Evolutionary conservation across 2,888 invertebrate species (phyloP).

Genomic region (Thyatira batis): DNA sequence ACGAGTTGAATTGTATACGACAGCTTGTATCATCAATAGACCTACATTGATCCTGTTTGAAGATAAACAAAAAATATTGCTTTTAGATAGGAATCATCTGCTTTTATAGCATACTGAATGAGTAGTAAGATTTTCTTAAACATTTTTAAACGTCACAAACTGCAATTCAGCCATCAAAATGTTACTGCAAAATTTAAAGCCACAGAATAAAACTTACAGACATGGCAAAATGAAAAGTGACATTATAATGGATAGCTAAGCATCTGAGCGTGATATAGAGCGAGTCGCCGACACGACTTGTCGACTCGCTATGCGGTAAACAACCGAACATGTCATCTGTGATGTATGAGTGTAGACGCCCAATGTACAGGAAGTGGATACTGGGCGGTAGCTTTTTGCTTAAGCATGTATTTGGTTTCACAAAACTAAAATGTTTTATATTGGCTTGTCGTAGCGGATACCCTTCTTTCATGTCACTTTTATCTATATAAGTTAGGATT

Average conservation of each 20-base stretch:
- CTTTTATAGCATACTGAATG: too few species aligned
- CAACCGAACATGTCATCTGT: conserved; percentile 16
- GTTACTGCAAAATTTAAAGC: not conserved
- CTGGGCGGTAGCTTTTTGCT: not conserved
- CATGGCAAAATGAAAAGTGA: conserved; percentile 14
- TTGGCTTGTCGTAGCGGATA: not conserved
- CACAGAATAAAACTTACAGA: not conserved
- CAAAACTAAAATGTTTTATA: not conserved
- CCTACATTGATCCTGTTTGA: too few species aligned
- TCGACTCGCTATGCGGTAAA: conserved; percentile 13
- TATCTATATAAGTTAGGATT: too few species aligned
- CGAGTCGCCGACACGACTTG: conserved; percentile 18
- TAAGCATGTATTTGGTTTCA: not conserved
- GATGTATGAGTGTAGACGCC: conserved; percentile 22
- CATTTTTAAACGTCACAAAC: too few species aligned
- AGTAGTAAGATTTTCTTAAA: too few species aligned
- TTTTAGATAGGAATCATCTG: too few species aligned
- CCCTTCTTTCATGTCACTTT: too few species aligned
- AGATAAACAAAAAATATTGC: too few species aligned
- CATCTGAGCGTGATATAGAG: conserved; percentile 47
- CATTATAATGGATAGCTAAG: conserved; percentile 43
- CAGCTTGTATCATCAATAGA: too few species aligned
- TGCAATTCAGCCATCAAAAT: not conserved
- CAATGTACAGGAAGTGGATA: not conserved
- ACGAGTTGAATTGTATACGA: too few species aligned